phyloP scores from a whole-genome alignment of 2,113 vertebrate species.

The Ammodytes dubius region DNA sequence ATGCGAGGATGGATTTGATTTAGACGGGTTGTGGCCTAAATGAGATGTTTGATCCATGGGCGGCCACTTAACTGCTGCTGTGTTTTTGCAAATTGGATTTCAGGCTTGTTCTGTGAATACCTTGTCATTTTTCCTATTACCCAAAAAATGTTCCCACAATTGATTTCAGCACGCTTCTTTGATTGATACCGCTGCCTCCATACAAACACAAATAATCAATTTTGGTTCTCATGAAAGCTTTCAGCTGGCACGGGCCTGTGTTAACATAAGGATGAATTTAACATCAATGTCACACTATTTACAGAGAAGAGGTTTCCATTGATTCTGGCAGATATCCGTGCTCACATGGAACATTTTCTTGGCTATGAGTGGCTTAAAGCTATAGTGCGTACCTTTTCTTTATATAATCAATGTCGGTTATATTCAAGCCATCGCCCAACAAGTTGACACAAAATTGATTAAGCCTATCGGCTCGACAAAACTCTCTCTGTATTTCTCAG shows the following conservation, averaged over 20 bases:
- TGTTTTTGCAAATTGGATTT: constrained; percentile 68
- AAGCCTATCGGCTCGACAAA: too few relatives aligned
- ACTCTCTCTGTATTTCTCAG: too few relatives aligned
- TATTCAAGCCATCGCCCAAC: too few relatives aligned
- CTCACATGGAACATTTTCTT: too few relatives aligned
- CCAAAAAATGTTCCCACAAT: constrained; percentile 44
- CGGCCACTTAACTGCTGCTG: constrained; percentile 41
- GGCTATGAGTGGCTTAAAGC: too few relatives aligned
- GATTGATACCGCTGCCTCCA: constrained; percentile 37
- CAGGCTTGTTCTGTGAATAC: constrained; percentile 26
- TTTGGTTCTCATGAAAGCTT: constrained; percentile 11
- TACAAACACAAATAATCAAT: constrained; percentile 41
- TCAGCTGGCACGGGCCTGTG: neutral
- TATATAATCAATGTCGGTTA: too few relatives aligned
- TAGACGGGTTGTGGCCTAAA: constrained; percentile 32
- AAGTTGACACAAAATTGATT: too few relatives aligned
- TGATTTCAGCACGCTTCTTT: constrained; percentile 49
- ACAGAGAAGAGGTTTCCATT: neutral
- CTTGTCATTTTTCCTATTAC: constrained; percentile 53
- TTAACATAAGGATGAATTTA: neutral
- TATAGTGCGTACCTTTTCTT: too few relatives aligned
- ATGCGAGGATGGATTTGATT: constrained; percentile 27
- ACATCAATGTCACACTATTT: neutral
- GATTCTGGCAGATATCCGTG: neutral
- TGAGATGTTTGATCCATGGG: constrained; percentile 63